phyloP scores from a whole-genome alignment of 2,113 vertebrate species.

The Ariopsis seemanni region DNA sequence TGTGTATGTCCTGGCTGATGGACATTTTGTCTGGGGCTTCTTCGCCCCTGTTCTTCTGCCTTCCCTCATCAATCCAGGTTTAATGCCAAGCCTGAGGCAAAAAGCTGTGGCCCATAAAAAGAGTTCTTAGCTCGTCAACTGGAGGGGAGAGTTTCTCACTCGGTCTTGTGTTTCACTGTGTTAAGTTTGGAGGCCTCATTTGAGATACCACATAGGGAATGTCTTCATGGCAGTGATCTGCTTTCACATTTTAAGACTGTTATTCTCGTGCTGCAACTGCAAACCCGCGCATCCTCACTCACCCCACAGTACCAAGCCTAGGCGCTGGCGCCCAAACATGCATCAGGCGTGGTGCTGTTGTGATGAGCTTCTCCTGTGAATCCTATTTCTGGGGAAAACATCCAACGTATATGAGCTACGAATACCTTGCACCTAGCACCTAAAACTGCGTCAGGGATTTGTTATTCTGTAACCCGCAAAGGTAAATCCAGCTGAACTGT shows the following conservation, averaged over 20 bases:
- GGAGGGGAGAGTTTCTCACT: constrained; percentile 15
- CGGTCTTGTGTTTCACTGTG: constrained; percentile 34
- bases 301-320: constrained; percentile 46
- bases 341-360: constrained; percentile 54
- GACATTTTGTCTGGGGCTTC: constrained; percentile 6
- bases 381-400: constrained; percentile 53
- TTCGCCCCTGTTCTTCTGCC: constrained; percentile 23
- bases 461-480: constrained; percentile 38
- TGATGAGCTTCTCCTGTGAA: constrained; percentile 50
- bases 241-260: constrained; percentile 72
- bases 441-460: constrained; percentile 51
- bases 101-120: constrained; percentile 56
- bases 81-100: constrained; percentile 8
- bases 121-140: constrained; percentile 53
- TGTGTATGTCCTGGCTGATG: constrained; percentile 49
- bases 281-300: constrained; percentile 37
- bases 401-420: constrained; percentile 20
- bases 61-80: constrained; percentile 16
- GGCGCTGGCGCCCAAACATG: constrained; percentile 63
- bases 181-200: constrained; percentile 8
- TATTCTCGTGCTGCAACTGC: constrained; percentile 58
- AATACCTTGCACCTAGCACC: constrained; percentile 47
- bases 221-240: constrained; percentile 51
- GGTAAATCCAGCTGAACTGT: constrained; percentile 33
- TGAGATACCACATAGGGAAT: constrained; percentile 23